These are phyloP conservation scores for Monopis laevigella DNA, from an alignment of 2,888 invertebrate species.

Conservation along the genomic window DNA sequence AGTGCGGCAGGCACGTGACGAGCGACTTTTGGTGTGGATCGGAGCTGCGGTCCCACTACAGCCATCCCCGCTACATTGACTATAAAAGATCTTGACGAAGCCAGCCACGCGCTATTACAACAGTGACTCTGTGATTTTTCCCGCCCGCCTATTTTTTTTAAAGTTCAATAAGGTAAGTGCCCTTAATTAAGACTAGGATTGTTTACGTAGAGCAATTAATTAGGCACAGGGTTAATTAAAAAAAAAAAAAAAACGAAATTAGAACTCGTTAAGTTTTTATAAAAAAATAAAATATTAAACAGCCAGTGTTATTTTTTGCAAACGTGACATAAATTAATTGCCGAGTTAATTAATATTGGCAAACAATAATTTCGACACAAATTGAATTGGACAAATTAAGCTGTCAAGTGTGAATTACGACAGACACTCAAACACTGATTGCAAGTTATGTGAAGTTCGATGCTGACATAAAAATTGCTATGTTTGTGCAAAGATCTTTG, in stretches of 20 bases:
- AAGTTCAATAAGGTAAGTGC: constrained; percentile 51
- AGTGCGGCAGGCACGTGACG: too few relatives aligned
- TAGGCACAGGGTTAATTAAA: too few relatives aligned
- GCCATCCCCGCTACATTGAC: constrained; percentile 51
- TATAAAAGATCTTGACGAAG: constrained; percentile 58
- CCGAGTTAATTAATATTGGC: too few relatives aligned
- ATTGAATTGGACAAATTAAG: too few relatives aligned
- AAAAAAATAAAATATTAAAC: too few relatives aligned
- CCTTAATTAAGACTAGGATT: neutral
- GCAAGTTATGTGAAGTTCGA: constrained; percentile 12
- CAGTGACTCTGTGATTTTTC: constrained; percentile 64
- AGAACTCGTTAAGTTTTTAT: too few relatives aligned
- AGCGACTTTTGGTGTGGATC: too few relatives aligned
- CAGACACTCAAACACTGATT: constrained; percentile 1
- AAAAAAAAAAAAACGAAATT: too few relatives aligned
- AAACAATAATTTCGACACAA: too few relatives aligned
- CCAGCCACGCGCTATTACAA: constrained; percentile 65
- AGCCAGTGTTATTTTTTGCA: too few relatives aligned
- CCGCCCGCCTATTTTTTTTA: constrained; percentile 50
- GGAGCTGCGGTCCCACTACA: neutral
- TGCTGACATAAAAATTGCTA: constrained; percentile 30
- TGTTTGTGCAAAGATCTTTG: constrained; percentile 26
- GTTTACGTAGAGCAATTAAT: too few relatives aligned
- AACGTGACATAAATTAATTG: too few relatives aligned
- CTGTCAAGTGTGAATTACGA: neutral